phyloP scores from a whole-genome alignment of 2,797 vertebrate genomes.

The Alauda arvensis region DNA sequence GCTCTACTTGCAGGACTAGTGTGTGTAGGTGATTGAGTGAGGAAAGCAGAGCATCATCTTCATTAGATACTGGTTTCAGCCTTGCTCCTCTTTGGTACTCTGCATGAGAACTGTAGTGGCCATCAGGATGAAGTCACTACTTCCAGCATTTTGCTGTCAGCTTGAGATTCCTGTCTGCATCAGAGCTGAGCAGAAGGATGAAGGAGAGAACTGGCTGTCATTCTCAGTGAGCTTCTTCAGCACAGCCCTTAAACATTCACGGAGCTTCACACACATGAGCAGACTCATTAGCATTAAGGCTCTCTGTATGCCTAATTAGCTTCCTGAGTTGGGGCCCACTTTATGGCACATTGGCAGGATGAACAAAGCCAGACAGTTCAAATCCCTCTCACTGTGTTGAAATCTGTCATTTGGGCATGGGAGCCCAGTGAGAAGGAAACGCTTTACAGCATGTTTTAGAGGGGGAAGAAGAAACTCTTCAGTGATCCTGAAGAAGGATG shows the following conservation, averaged over 20 bases:
- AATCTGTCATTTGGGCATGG: slow-evolving; percentile 1
- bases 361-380: slow-evolving; percentile 8
- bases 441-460: not conserved
- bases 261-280: not conserved
- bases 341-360: not conserved
- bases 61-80: not conserved
- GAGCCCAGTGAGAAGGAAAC: not conserved
- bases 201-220: not conserved
- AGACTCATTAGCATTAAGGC: not conserved
- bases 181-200: not conserved
- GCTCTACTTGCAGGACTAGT: not conserved
- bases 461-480: not conserved
- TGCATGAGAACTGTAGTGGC: not conserved
- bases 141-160: not conserved
- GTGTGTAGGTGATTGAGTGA: not conserved
- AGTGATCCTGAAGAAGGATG: not conserved
- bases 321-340: not conserved
- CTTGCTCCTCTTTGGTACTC: not conserved
- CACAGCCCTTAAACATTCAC: not conserved
- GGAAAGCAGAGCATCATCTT: not conserved
- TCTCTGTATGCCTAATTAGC: slow-evolving; percentile 11
- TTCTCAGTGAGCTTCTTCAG: not conserved
- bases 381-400: not conserved
- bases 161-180: not conserved
- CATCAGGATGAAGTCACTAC: not conserved